phyloP scores from a whole-genome alignment of 2,797 vertebrate species.

The Peromyscus nudipes region DNA sequence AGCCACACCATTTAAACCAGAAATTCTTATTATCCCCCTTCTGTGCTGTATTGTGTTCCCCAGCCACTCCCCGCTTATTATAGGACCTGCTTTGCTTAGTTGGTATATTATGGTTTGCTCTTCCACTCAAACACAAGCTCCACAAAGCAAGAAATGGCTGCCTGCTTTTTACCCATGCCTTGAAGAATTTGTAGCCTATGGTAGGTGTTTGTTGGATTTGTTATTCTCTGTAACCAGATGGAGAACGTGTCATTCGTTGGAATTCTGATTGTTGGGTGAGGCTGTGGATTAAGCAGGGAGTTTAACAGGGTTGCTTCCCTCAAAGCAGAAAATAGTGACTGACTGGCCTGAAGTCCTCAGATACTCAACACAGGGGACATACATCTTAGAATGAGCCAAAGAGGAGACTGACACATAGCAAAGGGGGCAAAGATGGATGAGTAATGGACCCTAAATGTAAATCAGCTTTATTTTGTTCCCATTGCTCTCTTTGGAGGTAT shows the following conservation, averaged over 20 bases:
- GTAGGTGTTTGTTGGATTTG: neutral
- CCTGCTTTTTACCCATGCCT: neutral
- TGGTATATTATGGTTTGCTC: neutral
- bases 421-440: neutral
- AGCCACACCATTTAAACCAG: neutral
- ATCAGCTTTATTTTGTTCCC: slow-evolving; percentile 17
- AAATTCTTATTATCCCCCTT: neutral
- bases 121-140: neutral
- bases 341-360: neutral
- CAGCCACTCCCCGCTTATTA: neutral
- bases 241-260: neutral
- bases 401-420: neutral
- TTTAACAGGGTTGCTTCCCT: neutral
- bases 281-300: neutral
- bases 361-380: neutral
- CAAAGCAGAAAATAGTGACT: neutral
- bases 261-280: neutral
- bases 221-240: neutral
- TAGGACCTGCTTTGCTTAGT: neutral
- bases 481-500: neutral
- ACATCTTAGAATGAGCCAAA: neutral
- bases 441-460: neutral
- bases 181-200: neutral
- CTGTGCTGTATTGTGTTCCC: neutral
- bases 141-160: neutral